Evolutionary conservation across 2,113 vertebrate genomes (phyloP).

Genomic region (Colinus virginianus): DNA sequence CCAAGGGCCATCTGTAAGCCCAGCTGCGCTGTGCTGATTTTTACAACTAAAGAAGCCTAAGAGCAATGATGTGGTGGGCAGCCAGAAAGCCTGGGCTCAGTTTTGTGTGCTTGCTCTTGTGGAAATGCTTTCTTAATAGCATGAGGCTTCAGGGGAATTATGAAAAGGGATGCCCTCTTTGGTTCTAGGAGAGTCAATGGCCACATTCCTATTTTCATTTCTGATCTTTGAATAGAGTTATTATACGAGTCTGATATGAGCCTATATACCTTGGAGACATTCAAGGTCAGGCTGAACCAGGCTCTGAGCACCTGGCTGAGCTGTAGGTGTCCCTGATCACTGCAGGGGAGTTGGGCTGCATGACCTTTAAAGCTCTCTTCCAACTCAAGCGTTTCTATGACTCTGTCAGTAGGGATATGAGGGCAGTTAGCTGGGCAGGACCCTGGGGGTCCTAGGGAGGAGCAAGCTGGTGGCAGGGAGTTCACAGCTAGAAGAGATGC

Average conservation of each 20-base stretch:
- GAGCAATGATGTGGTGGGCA: background rate
- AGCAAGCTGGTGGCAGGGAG: background rate
- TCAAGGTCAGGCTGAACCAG: too few relatives aligned
- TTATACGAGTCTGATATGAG: too few relatives aligned
- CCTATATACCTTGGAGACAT: too few relatives aligned
- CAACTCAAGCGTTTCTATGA: too few relatives aligned
- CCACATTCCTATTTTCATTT: background rate
- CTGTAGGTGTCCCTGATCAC: too few relatives aligned
- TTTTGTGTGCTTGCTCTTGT: background rate
- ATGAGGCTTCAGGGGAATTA: background rate
- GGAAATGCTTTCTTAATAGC: background rate
- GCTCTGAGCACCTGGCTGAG: too few relatives aligned
- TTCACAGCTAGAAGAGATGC: background rate
- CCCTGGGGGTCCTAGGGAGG: background rate
- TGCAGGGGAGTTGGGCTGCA: too few relatives aligned
- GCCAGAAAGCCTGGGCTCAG: background rate
- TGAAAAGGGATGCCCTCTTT: background rate
- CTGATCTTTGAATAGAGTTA: background rate
- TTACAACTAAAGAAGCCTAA: background rate
- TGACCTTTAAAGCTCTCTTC: too few relatives aligned
- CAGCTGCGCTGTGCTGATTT: fast-evolving
- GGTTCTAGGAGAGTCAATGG: background rate
- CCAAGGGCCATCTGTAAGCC: background rate
- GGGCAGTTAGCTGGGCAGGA: background rate
- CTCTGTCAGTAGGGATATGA: background rate